Evolutionary conservation across 2,797 vertebrate species (phyloP), one percentile per base, ranked within the genome.

Genomic region (Vipera ursinii): DNA sequence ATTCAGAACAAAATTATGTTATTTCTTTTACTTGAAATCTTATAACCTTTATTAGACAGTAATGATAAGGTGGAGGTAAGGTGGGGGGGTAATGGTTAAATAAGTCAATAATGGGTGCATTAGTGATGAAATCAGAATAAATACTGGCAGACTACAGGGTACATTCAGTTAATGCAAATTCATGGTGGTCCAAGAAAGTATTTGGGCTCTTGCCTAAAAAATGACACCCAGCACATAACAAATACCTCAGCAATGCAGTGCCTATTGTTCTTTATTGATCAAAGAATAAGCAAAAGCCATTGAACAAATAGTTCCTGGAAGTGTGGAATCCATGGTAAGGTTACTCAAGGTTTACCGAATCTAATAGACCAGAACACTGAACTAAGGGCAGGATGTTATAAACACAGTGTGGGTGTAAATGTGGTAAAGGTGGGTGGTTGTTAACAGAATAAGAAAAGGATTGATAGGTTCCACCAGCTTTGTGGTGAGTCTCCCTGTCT

Each of bases 401-500:
- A 94, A 94, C 59, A 86, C 53, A 87, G n/a, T 26, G 14, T 6
- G 10, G 13, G 13, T 56, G 5, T 57, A 87, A 57, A 55, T 0
- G 0, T 87, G 60, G 55, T 48, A 61, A 88, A 91, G 85, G 51
- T 88, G 56, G 28, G 53, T 88, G 88, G 91, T 86, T 73, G 85
- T 0, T 1, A 90, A 32, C 55, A 65, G 78, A 59, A 53, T 73
- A 90, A 86, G 87, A 55, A 92, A 89, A 61, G 59, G 61, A 60
- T 91, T 90, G 85, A 86, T 92, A 0, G 0, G 89, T 95, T 94
- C 92, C 92, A 86, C 89, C 69, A 89, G 91, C 92, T 87, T 96
- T 93, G 92, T 2, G 0, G 90, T 94, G 90, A 89, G 65, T 95
- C 94, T 95, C 86, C 48, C 32, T 92, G 85, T 94, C 92, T 96